Evolutionary conservation across 2,888 invertebrate species (phyloP), one percentile per base, ranked within the genome.

Genomic region (Tetropium fuscum): DNA sequence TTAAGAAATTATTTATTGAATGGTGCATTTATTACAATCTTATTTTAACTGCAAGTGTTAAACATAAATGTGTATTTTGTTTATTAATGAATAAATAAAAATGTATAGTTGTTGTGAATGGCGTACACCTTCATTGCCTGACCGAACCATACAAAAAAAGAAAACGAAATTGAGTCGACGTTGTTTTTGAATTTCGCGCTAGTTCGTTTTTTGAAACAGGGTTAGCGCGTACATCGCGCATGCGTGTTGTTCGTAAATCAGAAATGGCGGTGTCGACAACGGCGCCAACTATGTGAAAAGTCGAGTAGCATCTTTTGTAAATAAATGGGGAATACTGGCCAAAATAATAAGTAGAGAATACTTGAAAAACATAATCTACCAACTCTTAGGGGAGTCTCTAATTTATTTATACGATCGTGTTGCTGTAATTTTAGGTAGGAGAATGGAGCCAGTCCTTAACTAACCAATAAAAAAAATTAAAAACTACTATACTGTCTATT

Each of bases 81-180:
- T 69, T 68, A 69, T 69, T 63, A 61, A 61, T 22, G 65, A 69
- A 70, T 70, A 67, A n/a, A n/a, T n/a, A n/a, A n/a, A 70, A 71
- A 66, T 71, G 70, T 69, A 71, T 69, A 69, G 68, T 71, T 71
- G 70, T 71, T 71, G 69, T 69, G 69, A 64, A 51, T 18, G 34
- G 1, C 10, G 34, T n/a, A 1, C 25, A 49, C 38, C 45, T 58
- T 10, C 8, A 8, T 19, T 32, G n/a, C n/a, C n/a, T n/a, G n/a
- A 15, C 15, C 5, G 13, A 32, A 5, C 2, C 30, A 1, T n/a
- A 4, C 3, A 25, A 25, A 4, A 1, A 8, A 25, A 4, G 6
- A 25, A 6, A 4, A 4, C 1, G 4, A 11, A 13, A 13, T 34
- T 15, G 15, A 34, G 5, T 13, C 4, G 34, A 15, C 34, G 34